Evolutionary conservation across 2,888 invertebrate species (phyloP), one percentile per base, ranked within the genome.

Genomic region (Macrophya annulata): DNA sequence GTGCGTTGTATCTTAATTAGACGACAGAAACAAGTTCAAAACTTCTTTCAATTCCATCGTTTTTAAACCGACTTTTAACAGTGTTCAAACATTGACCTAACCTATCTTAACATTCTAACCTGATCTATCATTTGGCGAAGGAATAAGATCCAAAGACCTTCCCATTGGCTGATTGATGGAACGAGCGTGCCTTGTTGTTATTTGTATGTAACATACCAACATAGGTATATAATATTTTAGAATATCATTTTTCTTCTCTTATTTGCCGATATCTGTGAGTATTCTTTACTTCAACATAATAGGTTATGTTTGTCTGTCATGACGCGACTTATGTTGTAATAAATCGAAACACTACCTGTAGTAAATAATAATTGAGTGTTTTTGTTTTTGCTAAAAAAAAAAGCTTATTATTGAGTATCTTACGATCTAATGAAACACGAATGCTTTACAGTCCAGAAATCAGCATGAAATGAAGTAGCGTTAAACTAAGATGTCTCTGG

Each of bases 401-500:
- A 15, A 51, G 17, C 6, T 55, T 6, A n/a, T 55, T n/a, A 8
- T 55, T n/a, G n/a, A 51, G 51, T 17, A 55, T n/a, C 55, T 55
- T n/a, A n/a, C 55, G 55, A 51, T 51, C 51, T 59, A n/a, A 59
- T 21, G 21, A 59, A 59, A 21, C 21, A 59, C 62, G 10, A 25
- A 62, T 25, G 51, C 31, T 51, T 79, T 59, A 17, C 40, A 59
- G 55, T 40, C 31, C 12, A 25, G 48, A 15, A 9, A 51, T 55
- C 51, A n/a, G 25, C n/a, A 17, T n/a, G 37, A 9, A 45, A 51
- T 79, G 77, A 79, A 37, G 6, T 71, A 81, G 59, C 59, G 10
- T 31, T 40, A 12, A 43, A 25, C 21, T 43, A 62, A 62, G 21
- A 87, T 87, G 87, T 86, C 87, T 4, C 25, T 76, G 31, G 51